Evolutionary conservation across 2,113 vertebrate genomes (phyloP).

Genomic region (Glareola pratincola): DNA sequence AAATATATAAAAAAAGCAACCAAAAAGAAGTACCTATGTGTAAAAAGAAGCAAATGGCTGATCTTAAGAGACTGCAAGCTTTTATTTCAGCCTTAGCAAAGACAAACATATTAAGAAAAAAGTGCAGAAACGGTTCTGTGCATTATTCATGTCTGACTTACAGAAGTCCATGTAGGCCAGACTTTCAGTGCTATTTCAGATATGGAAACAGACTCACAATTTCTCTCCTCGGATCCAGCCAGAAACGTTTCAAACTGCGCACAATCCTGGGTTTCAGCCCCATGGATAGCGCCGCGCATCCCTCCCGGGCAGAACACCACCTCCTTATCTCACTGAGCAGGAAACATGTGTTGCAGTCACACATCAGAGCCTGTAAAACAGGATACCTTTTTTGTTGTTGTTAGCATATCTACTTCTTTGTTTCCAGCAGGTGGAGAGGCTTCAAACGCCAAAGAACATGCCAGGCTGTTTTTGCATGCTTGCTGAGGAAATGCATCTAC

Average conservation of each 20-base stretch:
- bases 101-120: neutral
- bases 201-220: neutral
- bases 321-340: neutral
- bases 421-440: conserved; percentile 3
- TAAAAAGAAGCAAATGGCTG: neutral
- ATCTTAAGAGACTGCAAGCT: neutral
- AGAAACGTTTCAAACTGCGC: fast-evolving
- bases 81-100: neutral
- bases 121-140: neutral
- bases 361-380: neutral
- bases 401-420: neutral
- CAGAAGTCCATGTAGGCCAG: fast-evolving
- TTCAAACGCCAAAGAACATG: neutral
- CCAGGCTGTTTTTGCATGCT: neutral
- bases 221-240: neutral
- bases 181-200: neutral
- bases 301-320: fast-evolving
- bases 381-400: neutral
- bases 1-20: neutral
- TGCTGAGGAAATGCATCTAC: neutral
- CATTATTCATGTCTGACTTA: neutral
- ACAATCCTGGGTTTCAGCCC: neutral
- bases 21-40: neutral
- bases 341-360: neutral
- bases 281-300: fast-evolving